Percentiles rank a stretch among this genome's conserved stretches.
Conservation (phyloP, 2,888 invertebrate species). For the Mesochorus sp. region DNA sequence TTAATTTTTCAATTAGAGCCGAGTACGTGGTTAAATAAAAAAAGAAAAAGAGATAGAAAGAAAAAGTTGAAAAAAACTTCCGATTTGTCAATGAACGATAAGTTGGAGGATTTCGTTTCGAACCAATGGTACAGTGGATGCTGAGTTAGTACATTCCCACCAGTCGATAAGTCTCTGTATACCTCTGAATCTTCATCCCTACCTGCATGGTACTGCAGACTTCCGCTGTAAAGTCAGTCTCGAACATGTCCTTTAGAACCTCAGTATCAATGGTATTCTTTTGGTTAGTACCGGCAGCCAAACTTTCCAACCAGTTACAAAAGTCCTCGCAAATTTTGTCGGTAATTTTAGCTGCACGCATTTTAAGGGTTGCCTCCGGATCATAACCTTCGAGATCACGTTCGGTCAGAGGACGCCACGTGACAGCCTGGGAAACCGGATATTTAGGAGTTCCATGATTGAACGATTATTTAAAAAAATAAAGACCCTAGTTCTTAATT, state of each 20-base stretch:
- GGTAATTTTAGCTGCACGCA: slow-evolving; percentile 73
- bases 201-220: slow-evolving; percentile 77
- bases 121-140: not conserved
- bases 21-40: too few relatives aligned
- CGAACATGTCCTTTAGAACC: slow-evolving; percentile 84
- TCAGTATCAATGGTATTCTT: slow-evolving; percentile 83
- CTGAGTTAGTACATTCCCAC: not conserved
- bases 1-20: too few relatives aligned
- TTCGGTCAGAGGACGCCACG: slow-evolving; percentile 74
- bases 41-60: too few relatives aligned
- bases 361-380: slow-evolving; percentile 76
- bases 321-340: slow-evolving; percentile 83
- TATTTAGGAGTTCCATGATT: not conserved
- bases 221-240: slow-evolving; percentile 81
- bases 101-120: not conserved
- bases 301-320: slow-evolving; percentile 83
- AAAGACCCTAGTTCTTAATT: not conserved
- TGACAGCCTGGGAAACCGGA: slow-evolving; percentile 76
- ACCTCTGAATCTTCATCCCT: not conserved
- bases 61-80: not conserved
- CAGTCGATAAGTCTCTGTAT: not conserved
- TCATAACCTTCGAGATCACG: slow-evolving; percentile 76
- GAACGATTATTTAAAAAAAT: not conserved
- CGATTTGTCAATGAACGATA: not conserved
- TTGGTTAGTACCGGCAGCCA: slow-evolving; percentile 83